Evolutionary conservation across 2,113 vertebrate genomes (phyloP).

Genomic region (Aldabrachelys gigantea): DNA sequence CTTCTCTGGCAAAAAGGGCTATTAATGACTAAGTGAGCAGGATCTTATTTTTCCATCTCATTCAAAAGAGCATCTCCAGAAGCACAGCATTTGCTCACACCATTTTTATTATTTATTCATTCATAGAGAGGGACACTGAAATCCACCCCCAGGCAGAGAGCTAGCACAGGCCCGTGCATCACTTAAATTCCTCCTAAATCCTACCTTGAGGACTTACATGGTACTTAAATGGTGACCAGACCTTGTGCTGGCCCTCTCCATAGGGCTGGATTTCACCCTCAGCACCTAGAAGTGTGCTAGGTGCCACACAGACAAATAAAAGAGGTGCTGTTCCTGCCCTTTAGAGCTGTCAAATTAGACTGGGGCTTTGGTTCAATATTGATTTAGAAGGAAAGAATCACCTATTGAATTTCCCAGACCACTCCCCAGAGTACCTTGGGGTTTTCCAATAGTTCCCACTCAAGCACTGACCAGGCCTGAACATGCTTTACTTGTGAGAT

Average conservation of each 20-base stretch:
- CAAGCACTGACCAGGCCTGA: conserved; percentile 60
- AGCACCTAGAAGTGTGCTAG: background rate
- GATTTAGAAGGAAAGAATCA: background rate
- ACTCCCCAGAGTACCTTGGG: background rate
- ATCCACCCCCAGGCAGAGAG: background rate
- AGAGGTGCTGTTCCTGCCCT: accelerated
- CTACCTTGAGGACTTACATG: background rate
- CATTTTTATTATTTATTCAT: background rate
- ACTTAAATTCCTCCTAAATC: background rate
- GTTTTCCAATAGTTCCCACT: conserved; percentile 31
- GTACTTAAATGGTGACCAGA: background rate
- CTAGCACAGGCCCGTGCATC: background rate
- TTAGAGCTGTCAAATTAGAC: background rate
- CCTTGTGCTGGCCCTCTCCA: background rate
- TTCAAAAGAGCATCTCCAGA: background rate
- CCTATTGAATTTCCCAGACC: background rate
- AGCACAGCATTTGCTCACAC: background rate
- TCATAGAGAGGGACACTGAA: background rate
- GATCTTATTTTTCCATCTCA: background rate
- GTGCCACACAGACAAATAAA: background rate
- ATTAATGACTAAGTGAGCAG: background rate
- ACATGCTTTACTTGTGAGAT: conserved; percentile 56
- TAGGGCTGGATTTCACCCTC: background rate
- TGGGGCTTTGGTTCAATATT: background rate
- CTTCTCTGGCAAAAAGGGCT: background rate